Evolutionary conservation across 2,797 vertebrate species (phyloP).

Genomic region (Lepilemur ruficaudatus): DNA sequence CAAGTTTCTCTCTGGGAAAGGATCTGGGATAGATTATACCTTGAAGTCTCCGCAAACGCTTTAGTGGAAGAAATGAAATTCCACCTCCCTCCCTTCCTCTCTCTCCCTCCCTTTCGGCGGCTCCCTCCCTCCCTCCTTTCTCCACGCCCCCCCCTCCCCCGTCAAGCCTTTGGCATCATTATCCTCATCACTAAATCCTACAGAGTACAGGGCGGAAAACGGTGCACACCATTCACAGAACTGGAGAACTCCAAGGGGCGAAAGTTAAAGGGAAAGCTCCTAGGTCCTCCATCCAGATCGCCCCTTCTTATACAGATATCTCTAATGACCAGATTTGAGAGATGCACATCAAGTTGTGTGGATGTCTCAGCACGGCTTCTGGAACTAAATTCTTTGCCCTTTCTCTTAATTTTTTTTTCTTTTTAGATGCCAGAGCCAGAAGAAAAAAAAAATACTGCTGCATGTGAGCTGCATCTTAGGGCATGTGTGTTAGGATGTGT

Average conservation of each 20-base stretch:
- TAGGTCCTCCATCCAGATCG: constrained; percentile 42
- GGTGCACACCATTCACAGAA: constrained; percentile 83
- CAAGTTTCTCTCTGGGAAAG: constrained; percentile 91
- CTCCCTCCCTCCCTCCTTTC: constrained; percentile 47
- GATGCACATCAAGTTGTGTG: constrained; percentile 60
- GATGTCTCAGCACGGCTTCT: constrained; percentile 56
- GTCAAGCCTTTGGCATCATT: constrained; percentile 82
- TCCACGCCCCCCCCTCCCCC: constrained; percentile 60
- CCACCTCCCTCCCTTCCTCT: constrained; percentile 84
- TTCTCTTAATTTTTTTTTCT: background rate
- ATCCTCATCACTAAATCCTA: constrained; percentile 84
- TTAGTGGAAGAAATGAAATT: constrained; percentile 89
- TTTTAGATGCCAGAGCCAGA: constrained; percentile 55
- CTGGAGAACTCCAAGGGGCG: constrained; percentile 78
- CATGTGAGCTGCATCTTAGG: constrained; percentile 59
- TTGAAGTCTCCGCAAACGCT: constrained; percentile 90
- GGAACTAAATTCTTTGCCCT: constrained; percentile 54
- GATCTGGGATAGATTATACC: constrained; percentile 92
- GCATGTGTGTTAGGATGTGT: background rate
- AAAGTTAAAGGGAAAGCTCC: constrained; percentile 81
- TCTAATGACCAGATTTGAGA: constrained; percentile 66
- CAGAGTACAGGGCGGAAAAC: constrained; percentile 83
- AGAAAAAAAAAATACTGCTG: constrained; percentile 57
- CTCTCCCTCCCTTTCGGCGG: constrained; percentile 67
- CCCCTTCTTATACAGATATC: constrained; percentile 34